Base-by-base conservation (phyloP, 1,140 invertebrate genomes). In the Halyomorpha halys region DNA sequence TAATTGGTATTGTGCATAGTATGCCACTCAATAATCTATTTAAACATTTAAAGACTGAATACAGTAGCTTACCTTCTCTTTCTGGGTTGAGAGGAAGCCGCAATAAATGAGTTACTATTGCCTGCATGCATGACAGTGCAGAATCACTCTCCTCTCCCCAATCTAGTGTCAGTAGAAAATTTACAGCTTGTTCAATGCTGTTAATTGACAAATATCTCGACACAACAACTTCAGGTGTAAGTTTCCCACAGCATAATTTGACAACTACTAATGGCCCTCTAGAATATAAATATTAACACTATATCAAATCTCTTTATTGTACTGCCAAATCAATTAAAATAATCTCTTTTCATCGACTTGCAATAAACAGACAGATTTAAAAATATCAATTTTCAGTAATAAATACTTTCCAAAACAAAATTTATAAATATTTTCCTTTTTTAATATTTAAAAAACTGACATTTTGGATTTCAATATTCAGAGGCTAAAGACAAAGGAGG, bases 81-180 rank as follows among this genome's bases (percentile, higher is more conserved):
- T 85, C 81, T 51, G 81, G 77, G 51, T 81, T 85, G 14, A 89
- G 74, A 14, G 81, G 81, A 53, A 80, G 74, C 56, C 83, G 79
- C 59, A 89, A 79, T 18, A 90, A 76, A 76, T 86, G 80, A 72
- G 85, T 86, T 13, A 84, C 78, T 66, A 91, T 86, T 68, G 82
- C 79, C 66, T 87, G 84, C 13, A 91, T 75, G 44, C 82, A 82
- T 34, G 80, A 77, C 69, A 89, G 83, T 69, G 85, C 86, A 39
- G 77, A 75, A 64, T 80, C 76, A 3, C 87, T 82, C 70, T 86
- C 81, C 9, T 77, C 80, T 69, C 89, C 84, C 87, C 87, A 90
- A 73, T 85, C 85, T 68, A 87, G 75, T 16, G 79, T 80, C 14
- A 82, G 71, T 19, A 90, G 73, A 21, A 90, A 72, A 68, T 82